phyloP scores from a whole-genome alignment of 2,888 invertebrate species.

The Acrobasis repandana region DNA sequence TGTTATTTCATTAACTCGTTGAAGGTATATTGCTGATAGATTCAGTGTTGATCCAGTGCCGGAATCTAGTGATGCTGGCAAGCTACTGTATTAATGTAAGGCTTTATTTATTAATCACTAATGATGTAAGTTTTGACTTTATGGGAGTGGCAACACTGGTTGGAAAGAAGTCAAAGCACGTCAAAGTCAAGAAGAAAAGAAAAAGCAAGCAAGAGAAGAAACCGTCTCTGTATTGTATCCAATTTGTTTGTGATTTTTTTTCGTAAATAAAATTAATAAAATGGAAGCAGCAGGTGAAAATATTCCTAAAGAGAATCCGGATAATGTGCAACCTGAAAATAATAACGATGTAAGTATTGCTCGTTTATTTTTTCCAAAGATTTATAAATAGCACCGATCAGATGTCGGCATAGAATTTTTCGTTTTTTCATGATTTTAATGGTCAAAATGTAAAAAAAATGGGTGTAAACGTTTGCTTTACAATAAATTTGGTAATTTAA shows the following conservation, averaged over 20 bases:
- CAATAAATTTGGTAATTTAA: slow-evolving; percentile 15
- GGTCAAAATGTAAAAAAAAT: not conserved
- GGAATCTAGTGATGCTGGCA: too few species aligned
- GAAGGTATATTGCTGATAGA: too few species aligned
- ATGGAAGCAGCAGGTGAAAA: slow-evolving; percentile 69
- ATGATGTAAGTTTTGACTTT: too few species aligned
- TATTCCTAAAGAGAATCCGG: slow-evolving; percentile 52
- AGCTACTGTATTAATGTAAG: too few species aligned
- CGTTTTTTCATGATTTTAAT: not conserved
- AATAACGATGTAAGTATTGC: slow-evolving; percentile 53
- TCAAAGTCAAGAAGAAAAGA: too few species aligned
- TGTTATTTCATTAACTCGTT: too few species aligned
- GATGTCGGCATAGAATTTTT: slow-evolving; percentile 55
- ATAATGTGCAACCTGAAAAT: slow-evolving; percentile 48
- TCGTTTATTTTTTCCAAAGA: slow-evolving; percentile 38
- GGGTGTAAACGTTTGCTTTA: slow-evolving; percentile 14
- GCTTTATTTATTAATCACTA: too few species aligned
- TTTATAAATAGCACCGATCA: slow-evolving; percentile 75
- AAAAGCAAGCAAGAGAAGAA: slow-evolving; percentile 27
- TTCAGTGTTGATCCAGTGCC: too few species aligned
- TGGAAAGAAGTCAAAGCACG: too few species aligned
- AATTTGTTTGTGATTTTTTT: slow-evolving; percentile 47
- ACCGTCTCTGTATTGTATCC: not conserved
- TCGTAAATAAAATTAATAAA: slow-evolving; percentile 40
- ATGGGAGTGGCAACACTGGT: too few species aligned